phyloP scores from a whole-genome alignment of 2,797 vertebrate species.

The Naso thynnoides region DNA sequence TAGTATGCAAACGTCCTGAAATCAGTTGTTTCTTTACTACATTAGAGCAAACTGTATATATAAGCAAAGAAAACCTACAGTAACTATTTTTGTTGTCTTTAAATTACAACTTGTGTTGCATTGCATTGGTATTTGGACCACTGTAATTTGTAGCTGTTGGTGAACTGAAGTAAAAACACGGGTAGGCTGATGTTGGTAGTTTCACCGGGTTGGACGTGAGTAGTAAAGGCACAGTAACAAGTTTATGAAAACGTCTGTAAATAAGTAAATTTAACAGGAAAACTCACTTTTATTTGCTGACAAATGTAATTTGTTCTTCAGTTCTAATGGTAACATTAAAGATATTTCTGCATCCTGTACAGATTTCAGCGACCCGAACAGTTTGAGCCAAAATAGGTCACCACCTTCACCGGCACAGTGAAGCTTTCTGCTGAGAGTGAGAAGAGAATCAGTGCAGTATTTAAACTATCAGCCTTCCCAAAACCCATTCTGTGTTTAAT shows the following conservation, averaged over 20 bases:
- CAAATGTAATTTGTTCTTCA: neutral
- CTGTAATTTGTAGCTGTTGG: no score
- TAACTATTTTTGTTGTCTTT: neutral
- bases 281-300: neutral
- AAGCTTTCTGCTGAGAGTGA: constrained; percentile 15
- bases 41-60: neutral
- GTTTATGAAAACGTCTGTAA: no score
- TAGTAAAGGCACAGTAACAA: no score
- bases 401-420: constrained; percentile 11
- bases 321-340: constrained; percentile 10
- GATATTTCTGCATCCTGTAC: constrained; percentile 7
- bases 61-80: neutral
- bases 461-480: constrained; percentile 25
- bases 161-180: no score
- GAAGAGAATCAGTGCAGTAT: constrained; percentile 16
- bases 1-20: no score
- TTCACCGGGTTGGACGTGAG: no score
- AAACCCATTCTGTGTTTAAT: constrained; percentile 42
- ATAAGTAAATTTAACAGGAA: neutral
- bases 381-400: constrained; percentile 34
- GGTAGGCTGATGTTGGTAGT: no score
- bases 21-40: neutral
- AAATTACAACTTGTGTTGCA: neutral
- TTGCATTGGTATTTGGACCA: no score
- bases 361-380: constrained; percentile 12